phyloP scores from a whole-genome alignment of 2,888 invertebrate species.

The Amiota minor region DNA sequence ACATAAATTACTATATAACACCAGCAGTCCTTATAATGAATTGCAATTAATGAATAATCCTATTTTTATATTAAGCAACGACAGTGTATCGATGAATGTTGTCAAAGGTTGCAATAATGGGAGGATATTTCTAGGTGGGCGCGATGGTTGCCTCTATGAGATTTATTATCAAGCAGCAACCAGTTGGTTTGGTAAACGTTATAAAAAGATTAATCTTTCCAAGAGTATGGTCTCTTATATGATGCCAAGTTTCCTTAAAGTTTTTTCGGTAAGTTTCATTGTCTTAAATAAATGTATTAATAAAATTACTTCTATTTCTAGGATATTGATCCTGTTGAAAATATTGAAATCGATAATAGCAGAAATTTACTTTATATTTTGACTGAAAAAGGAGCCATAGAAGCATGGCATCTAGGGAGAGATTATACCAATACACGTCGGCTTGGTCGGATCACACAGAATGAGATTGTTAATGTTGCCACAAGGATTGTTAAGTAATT shows the following conservation, averaged over 20 bases:
- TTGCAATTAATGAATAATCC: conserved; percentile 95
- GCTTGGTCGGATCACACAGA: conserved; percentile 84
- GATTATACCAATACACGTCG: conserved; percentile 83
- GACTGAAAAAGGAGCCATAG: conserved; percentile 89
- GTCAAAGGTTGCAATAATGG: conserved; percentile 88
- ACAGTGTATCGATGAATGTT: conserved; percentile 87
- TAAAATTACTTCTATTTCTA: conserved; percentile 74
- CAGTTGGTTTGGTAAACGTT: conserved; percentile 96
- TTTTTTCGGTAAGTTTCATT: conserved; percentile 74
- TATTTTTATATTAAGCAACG: conserved; percentile 93
- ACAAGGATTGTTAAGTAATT: conserved; percentile 87
- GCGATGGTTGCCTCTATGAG: conserved; percentile 96
- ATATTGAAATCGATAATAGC: conserved; percentile 91
- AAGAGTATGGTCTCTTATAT: conserved; percentile 89
- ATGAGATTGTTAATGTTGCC: conserved; percentile 83
- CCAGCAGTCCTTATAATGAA: conserved; percentile 76
- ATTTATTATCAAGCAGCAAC: conserved; percentile 92
- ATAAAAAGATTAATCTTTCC: conserved; percentile 95
- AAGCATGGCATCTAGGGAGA: conserved; percentile 91
- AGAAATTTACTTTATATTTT: conserved; percentile 91
- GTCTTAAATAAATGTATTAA: neutral
- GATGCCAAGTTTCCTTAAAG: conserved; percentile 90
- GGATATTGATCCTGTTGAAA: conserved; percentile 91
- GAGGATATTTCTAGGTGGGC: conserved; percentile 94
- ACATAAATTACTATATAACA: conserved; percentile 41